phyloP scores from a whole-genome alignment of 1,140 invertebrate species.

The Drosophila neocordata region DNA sequence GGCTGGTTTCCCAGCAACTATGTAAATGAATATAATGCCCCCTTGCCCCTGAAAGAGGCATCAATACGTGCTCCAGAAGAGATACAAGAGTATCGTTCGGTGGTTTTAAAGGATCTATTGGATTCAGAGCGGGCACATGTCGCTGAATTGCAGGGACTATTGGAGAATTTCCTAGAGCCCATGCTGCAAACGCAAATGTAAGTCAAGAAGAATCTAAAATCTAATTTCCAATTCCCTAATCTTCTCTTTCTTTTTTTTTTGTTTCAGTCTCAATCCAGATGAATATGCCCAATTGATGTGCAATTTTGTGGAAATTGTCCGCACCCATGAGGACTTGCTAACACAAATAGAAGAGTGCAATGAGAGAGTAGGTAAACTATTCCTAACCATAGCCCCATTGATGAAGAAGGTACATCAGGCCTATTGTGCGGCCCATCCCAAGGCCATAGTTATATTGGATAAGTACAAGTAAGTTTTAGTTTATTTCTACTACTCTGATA shows the following conservation, averaged over 20 bases:
- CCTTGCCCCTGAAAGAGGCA: slow-evolving; percentile 83
- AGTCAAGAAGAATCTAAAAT: slow-evolving; percentile 82
- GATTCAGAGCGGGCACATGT: slow-evolving; percentile 96
- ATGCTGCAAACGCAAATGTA: slow-evolving; percentile 93
- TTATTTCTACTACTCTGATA: not conserved
- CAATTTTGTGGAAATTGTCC: slow-evolving; percentile 94
- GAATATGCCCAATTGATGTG: slow-evolving; percentile 94
- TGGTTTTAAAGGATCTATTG: slow-evolving; percentile 96
- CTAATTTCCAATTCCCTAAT: not conserved
- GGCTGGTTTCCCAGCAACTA: slow-evolving; percentile 99
- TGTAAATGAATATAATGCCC: slow-evolving; percentile 93
- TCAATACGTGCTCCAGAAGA: slow-evolving; percentile 86
- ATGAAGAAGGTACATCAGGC: slow-evolving; percentile 93
- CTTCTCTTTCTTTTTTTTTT: not conserved
- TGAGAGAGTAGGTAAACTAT: slow-evolving; percentile 95
- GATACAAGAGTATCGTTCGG: slow-evolving; percentile 89
- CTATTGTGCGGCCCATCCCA: slow-evolving; percentile 96
- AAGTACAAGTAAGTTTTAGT: slow-evolving; percentile 89
- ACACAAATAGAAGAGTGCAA: slow-evolving; percentile 91
- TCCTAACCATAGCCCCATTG: slow-evolving; percentile 92
- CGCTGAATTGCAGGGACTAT: slow-evolving; percentile 92
- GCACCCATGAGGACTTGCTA: slow-evolving; percentile 91
- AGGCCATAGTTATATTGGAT: slow-evolving; percentile 95
- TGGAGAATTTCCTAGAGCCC: slow-evolving; percentile 92
- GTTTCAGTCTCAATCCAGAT: slow-evolving; percentile 89